Evolutionary conservation across 2,797 vertebrate genomes (phyloP), one percentile per base, ranked within the genome.

Genomic region (Ispidina picta): DNA sequence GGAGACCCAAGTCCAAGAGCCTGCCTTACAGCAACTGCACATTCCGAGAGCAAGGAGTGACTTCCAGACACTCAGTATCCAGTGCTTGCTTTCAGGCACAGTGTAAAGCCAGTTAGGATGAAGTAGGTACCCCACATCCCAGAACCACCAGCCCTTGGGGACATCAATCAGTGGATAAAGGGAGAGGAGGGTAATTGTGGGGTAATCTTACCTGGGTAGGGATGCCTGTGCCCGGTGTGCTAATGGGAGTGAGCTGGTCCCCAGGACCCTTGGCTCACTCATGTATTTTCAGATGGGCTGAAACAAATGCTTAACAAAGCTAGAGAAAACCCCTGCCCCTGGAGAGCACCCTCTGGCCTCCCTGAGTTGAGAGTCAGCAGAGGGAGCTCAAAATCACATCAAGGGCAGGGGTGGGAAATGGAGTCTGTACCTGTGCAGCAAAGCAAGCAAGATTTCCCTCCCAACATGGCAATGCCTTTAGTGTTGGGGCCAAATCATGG

Each of bases 181-280:
- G 17, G 49, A 23, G 6, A 16, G 76, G 15, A 49, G 11, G 22
- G 11, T 48, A 26, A 28, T 1, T 31, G 39, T 0, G 0, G 54
- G 20, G 44, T 6, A 25, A 12, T 12, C 19, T 59, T 3, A 6
- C 13, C 8, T 13, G n/a, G 3, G 7, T 23, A 28, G 20, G 21
- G 21, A 70, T 35, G 54, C 64, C 69, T 14, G n/a, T 18, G n/a
- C 17, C 12, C 1, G 1, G 10, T 0, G 2, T 33, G 41, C 23
- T 0, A 0, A 33, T 1, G 2, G 26, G 10, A 15, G 13, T 5
- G 5, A 83, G 52, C 44, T 8, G 10, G 1, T 9, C 9, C 31
- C 35, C 5, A 7, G 64, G 21, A 56, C 51, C 26, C 31, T 48
- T 29, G 28, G 33, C 68, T 72, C 1, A 5, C 2, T 29, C 10